phyloP scores from a whole-genome alignment of 2,113 vertebrate genomes.

The Orthonyx spaldingii region DNA sequence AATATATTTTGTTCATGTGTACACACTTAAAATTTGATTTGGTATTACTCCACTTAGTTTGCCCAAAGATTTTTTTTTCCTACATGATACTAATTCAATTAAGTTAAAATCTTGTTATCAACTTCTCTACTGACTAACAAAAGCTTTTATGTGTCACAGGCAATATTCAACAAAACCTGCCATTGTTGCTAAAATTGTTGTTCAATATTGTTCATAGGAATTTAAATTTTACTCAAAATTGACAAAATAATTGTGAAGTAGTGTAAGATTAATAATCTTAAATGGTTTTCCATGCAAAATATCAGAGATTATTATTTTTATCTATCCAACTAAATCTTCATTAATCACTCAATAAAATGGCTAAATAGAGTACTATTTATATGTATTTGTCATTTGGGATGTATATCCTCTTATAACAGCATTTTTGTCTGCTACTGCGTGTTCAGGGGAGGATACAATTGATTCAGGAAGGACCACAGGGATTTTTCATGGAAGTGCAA shows the following conservation, averaged over 20 bases:
- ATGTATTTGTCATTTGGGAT: conserved; percentile 2
- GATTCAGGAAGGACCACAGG: conserved; percentile 27
- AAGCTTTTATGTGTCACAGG: background rate
- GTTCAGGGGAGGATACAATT: conserved; percentile 15
- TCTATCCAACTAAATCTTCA: background rate
- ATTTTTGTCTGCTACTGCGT: background rate
- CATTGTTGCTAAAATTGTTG: background rate
- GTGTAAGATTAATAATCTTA: background rate
- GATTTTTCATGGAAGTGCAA: conserved; percentile 50
- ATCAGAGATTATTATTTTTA: background rate
- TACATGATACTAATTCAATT: background rate
- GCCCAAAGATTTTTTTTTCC: background rate
- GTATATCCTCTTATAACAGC: background rate
- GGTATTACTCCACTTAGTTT: background rate
- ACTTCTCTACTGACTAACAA: background rate
- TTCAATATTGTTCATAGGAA: background rate
- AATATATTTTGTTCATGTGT: background rate
- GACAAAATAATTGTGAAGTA: background rate
- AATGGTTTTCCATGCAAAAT: background rate
- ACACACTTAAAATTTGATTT: background rate
- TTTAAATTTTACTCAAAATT: background rate
- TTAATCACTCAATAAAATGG: background rate
- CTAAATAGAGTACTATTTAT: conserved; percentile 9
- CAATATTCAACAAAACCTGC: background rate
- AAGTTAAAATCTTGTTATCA: background rate